Conservation (phyloP, 2,797 vertebrate genomes). For the Manis pentadactyla region DNA sequence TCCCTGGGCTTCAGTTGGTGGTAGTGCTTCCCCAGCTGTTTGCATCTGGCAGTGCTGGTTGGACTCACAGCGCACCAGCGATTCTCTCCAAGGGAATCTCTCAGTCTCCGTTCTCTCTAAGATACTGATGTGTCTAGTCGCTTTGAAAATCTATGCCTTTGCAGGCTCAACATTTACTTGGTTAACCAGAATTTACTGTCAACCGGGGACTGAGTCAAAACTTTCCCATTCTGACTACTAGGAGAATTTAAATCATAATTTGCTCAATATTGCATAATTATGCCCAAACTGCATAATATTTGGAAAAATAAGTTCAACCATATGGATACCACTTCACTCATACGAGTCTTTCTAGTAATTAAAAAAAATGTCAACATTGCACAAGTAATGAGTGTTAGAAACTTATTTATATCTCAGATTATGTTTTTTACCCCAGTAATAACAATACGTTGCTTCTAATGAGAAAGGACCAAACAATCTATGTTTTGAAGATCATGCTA, state of each 20-base stretch:
- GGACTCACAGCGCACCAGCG: fast-evolving
- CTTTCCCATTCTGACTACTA: neutral
- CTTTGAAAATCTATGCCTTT: neutral
- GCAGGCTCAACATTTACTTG: neutral
- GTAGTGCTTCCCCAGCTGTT: fast-evolving
- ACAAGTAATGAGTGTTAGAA: neutral
- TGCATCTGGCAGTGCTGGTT: neutral
- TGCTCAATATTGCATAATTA: too few species aligned
- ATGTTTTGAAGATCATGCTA: neutral
- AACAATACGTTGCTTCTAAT: neutral
- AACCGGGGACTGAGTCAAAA: neutral
- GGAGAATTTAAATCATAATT: neutral
- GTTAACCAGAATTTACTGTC: neutral
- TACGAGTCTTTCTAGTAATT: neutral
- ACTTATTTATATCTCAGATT: neutral
- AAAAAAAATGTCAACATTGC: neutral
- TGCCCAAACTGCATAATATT: neutral
- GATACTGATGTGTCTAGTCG: neutral
- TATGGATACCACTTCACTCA: neutral
- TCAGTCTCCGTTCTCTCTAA: neutral
- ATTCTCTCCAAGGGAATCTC: neutral
- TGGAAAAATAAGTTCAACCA: neutral
- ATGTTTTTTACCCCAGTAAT: neutral
- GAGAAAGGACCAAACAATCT: neutral
- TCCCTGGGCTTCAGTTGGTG: neutral